A percentile compares a stretch with the other conserved stretches of the same genome.
These are phyloP conservation scores for Cassiopea andromeda DNA, from an alignment of 30 jellyfish, hydroid and myxozoan genomes.

Conservation along the genomic window DNA sequence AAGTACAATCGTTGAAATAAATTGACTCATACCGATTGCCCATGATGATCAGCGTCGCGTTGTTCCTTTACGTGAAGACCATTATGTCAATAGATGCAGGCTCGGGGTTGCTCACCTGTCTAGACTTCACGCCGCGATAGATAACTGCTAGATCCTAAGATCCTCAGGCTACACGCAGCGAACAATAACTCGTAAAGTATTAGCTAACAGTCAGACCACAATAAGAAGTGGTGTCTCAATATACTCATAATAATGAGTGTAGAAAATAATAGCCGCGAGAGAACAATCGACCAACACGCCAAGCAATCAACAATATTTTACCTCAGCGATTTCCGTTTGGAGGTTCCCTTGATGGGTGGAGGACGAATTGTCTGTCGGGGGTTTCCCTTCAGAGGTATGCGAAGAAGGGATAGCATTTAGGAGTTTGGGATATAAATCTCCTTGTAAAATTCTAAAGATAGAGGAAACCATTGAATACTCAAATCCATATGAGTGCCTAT, in stretches of 20 bases:
- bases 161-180: constrained; percentile 7
- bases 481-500: too few relatives aligned
- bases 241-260: neutral
- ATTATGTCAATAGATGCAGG: neutral
- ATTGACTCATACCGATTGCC: constrained; percentile 11
- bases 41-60: neutral
- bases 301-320: too few relatives aligned
- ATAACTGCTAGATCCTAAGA: neutral
- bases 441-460: too few relatives aligned
- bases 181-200: neutral
- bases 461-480: too few relatives aligned
- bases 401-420: too few relatives aligned
- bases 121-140: neutral
- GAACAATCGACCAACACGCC: neutral
- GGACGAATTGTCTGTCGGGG: too few relatives aligned
- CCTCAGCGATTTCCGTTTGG: too few relatives aligned
- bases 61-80: neutral
- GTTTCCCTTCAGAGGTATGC: too few relatives aligned
- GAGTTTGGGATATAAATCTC: too few relatives aligned
- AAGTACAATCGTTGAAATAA: constrained; percentile 35
- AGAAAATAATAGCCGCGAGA: neutral
- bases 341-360: too few relatives aligned
- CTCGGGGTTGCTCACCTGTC: neutral
- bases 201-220: neutral
- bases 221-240: neutral